Percentiles rank a stretch among this genome's conserved stretches.
phyloP scores from a whole-genome alignment of 92 coral and sea anemone species.

The Nematostella vectensis region DNA sequence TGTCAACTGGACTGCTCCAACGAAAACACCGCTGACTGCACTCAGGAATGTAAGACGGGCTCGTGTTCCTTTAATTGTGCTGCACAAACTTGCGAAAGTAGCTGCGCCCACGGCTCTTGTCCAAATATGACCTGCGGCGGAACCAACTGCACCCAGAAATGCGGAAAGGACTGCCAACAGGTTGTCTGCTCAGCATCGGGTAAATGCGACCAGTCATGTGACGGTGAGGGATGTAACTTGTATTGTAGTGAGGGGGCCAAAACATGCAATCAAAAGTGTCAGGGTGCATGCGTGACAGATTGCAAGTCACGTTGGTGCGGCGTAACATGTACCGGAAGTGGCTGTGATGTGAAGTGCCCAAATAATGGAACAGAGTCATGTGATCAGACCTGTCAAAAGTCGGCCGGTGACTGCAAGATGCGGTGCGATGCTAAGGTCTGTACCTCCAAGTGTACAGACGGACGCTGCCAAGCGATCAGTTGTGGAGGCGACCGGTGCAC shows the following conservation, averaged over 20 bases:
- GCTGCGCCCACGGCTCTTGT: no score
- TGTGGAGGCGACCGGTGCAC: background rate
- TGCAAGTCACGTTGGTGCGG: background rate
- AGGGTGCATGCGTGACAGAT: background rate
- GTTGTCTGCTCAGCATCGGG: no score
- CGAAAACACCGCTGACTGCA: background rate
- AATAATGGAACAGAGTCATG: background rate
- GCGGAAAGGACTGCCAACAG: no score
- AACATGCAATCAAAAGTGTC: background rate
- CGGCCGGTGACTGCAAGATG: background rate
- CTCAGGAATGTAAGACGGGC: background rate
- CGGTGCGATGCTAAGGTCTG: background rate
- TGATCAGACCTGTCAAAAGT: background rate
- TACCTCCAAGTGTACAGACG: background rate
- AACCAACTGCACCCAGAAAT: no score
- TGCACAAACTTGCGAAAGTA: background rate
- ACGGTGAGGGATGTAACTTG: background rate
- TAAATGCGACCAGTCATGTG: no score
- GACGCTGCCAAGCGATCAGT: background rate
- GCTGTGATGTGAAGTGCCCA: background rate
- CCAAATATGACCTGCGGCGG: no score
- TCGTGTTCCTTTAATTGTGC: background rate
- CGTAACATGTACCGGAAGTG: background rate
- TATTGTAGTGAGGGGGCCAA: background rate
- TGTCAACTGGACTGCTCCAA: background rate